A percentile compares a stretch with the other conserved stretches of the same genome.
These are phyloP conservation scores for Eupithecia subfuscata DNA, from an alignment of 2,888 invertebrate species.

Conservation along the genomic window DNA sequence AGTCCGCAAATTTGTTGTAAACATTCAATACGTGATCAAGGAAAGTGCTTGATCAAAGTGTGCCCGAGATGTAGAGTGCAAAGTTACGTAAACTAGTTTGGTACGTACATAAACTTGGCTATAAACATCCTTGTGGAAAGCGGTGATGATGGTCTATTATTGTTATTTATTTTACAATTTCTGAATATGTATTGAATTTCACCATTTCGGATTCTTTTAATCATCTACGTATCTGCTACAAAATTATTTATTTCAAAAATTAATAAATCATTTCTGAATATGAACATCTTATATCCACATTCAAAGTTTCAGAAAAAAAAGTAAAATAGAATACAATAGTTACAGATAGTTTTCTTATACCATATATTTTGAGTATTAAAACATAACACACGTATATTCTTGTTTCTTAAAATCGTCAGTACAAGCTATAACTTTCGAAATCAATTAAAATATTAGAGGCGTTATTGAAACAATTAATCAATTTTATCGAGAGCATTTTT, in stretches of 20 bases:
- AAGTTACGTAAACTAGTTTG: conserved; percentile 41
- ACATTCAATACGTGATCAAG: conserved; percentile 60
- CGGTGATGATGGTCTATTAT: not conserved
- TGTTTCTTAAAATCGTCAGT: not conserved
- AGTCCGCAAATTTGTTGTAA: conserved; percentile 49
- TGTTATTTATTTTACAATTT: not conserved
- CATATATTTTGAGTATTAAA: too few species aligned
- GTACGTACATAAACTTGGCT: conserved; percentile 13
- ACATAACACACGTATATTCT: not conserved
- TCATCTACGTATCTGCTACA: not conserved
- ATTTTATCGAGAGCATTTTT: conserved; percentile 63
- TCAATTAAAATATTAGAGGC: conserved; percentile 39
- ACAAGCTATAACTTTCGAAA: conserved; percentile 1
- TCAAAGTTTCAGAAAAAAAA: too few species aligned
- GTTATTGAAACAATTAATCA: conserved; percentile 64
- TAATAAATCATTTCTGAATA: not conserved
- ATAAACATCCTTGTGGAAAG: not conserved
- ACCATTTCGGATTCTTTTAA: not conserved
- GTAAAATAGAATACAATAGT: too few species aligned
- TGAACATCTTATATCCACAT: not conserved
- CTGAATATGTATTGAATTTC: not conserved
- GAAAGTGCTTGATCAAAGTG: conserved; percentile 68
- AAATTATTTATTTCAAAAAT: not conserved
- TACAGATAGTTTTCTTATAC: too few species aligned
- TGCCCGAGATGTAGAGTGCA: conserved; percentile 49